These are phyloP conservation scores for Spilogale gracilis DNA, from an alignment of 2,113 vertebrate species.

Conservation along the genomic window DNA sequence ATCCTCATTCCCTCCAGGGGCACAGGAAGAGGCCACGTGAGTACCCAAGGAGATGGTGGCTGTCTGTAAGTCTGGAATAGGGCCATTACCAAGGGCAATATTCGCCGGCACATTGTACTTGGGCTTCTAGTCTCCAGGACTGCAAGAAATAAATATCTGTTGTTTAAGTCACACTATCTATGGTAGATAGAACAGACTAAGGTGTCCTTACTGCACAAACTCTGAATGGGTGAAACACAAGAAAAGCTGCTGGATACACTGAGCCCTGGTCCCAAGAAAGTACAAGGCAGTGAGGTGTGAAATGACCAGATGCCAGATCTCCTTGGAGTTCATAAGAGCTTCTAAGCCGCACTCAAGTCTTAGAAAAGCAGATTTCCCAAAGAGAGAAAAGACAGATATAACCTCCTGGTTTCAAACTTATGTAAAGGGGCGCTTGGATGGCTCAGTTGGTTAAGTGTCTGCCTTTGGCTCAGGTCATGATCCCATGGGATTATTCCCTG, in stretches of 20 bases:
- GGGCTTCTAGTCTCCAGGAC: neutral
- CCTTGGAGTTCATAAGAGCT: neutral
- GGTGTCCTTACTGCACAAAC: neutral
- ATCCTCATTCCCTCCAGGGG: neutral
- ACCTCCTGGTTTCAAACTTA: neutral
- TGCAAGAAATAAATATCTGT: neutral
- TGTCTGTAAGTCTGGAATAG: neutral
- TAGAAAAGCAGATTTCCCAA: slow-evolving; percentile 20
- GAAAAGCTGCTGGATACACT: neutral
- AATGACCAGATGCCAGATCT: neutral
- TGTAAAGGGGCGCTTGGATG: neutral
- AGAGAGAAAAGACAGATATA: neutral
- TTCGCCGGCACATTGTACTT: neutral
- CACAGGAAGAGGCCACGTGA: neutral
- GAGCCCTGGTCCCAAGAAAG: neutral
- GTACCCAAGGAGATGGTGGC: neutral
- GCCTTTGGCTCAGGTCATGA: neutral
- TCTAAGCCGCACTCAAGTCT: neutral
- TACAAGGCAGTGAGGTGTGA: neutral
- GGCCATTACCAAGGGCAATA: neutral
- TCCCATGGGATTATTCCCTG: neutral
- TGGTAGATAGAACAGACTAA: neutral
- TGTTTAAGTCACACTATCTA: neutral
- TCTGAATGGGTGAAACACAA: neutral
- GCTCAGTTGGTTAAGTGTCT: neutral